Conservation (phyloP, 2,888 invertebrate genomes). For the Lithophane ornitopus region DNA sequence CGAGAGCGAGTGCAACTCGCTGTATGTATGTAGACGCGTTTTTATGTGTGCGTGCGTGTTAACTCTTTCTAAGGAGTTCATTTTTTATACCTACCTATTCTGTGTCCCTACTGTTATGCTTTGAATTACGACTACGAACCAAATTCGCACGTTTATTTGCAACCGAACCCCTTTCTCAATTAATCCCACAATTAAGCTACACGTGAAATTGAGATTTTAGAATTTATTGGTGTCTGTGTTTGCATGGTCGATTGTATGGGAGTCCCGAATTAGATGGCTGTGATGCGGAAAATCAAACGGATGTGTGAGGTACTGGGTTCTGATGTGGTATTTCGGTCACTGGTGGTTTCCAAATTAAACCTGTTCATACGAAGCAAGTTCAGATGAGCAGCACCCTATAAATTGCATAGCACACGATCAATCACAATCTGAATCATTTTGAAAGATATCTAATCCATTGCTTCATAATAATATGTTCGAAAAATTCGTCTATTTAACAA, state of each 20-base stretch:
- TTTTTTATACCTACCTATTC: conserved; percentile 8
- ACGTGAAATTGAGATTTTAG: conserved; percentile 57
- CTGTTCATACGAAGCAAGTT: background rate
- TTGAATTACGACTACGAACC: conserved; percentile 40
- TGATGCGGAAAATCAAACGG: conserved; percentile 31
- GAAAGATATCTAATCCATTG: too few species aligned
- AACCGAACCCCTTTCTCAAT: conserved; percentile 55
- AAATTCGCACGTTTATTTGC: conserved; percentile 52
- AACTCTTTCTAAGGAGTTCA: background rate
- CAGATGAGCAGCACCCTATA: background rate
- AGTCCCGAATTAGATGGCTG: conserved; percentile 2
- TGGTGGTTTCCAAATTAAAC: background rate
- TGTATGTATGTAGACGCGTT: too few species aligned
- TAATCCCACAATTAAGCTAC: conserved; percentile 57
- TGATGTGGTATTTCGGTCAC: background rate
- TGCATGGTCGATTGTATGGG: conserved; percentile 8
- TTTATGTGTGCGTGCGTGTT: background rate
- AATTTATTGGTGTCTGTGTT: conserved; percentile 35
- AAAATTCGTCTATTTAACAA: too few species aligned
- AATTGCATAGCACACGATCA: too few species aligned
- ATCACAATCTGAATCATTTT: too few species aligned
- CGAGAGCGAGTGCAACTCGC: too few species aligned
- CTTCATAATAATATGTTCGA: too few species aligned
- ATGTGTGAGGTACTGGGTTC: background rate
- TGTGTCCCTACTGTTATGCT: conserved; percentile 26